Evolutionary conservation across 2,113 vertebrate species (phyloP).

Genomic region (Podarcis raffonei): DNA sequence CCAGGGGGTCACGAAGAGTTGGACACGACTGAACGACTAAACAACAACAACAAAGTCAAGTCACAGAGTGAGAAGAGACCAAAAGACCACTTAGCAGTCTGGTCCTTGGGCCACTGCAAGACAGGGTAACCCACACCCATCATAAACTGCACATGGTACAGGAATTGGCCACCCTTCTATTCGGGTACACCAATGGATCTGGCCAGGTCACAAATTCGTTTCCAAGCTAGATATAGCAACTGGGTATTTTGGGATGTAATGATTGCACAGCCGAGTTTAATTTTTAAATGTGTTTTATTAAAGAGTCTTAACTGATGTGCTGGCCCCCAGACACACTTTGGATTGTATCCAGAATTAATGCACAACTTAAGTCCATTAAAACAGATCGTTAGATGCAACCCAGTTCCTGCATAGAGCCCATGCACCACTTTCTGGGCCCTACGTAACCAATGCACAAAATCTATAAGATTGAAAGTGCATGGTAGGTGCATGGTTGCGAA

Average conservation of each 20-base stretch:
- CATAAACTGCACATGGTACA: neutral
- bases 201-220: neutral
- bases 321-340: neutral
- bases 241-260: neutral
- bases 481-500: too few relatives aligned
- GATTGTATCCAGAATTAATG: neutral
- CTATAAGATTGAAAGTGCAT: too few relatives aligned
- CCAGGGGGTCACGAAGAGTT: too few relatives aligned
- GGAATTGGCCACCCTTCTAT: neutral
- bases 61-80: neutral
- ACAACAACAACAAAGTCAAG: too few relatives aligned
- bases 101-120: neutral
- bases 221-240: neutral
- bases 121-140: neutral
- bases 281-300: neutral
- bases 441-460: too few relatives aligned
- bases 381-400: too few relatives aligned
- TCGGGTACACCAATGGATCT: neutral
- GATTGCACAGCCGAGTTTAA: neutral
- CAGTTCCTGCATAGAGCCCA: too few relatives aligned
- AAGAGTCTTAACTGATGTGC: too few relatives aligned
- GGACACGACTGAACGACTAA: too few relatives aligned
- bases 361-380: neutral
- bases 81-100: neutral
- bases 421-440: too few relatives aligned